Percentiles rank a stretch among this genome's conserved stretches.
Conservation (phyloP, 2,888 invertebrate genomes). For the Hanleya hanleyi region DNA sequence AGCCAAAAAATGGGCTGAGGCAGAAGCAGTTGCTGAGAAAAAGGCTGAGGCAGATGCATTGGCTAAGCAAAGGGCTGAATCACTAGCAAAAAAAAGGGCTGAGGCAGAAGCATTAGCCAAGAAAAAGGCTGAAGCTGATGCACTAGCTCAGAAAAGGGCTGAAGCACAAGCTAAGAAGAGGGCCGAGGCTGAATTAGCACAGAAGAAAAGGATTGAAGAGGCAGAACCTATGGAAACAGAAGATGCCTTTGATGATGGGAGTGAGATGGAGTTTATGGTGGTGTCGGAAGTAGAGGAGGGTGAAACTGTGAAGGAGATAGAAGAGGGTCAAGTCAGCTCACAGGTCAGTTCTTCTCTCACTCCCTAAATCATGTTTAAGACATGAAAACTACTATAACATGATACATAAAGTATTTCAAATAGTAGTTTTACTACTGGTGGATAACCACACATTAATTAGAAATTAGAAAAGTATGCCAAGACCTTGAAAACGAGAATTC, state of each 20-base stretch:
- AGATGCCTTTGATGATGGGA: background rate
- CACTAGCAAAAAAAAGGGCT: background rate
- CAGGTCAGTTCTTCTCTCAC: too few species aligned
- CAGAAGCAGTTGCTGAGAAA: background rate
- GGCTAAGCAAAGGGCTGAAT: background rate
- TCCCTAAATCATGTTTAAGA: too few species aligned
- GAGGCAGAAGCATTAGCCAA: background rate
- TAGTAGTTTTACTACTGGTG: too few species aligned
- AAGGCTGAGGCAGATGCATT: background rate
- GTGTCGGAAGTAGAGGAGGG: background rate
- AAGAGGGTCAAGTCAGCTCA: background rate
- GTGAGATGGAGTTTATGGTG: conserved; percentile 4
- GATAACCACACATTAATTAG: too few species aligned
- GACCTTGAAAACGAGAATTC: too few species aligned
- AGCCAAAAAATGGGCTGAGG: background rate
- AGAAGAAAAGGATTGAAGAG: background rate
- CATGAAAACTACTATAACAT: too few species aligned
- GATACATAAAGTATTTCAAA: too few species aligned
- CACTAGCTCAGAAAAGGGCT: background rate
- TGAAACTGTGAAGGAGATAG: background rate
- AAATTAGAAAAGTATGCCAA: too few species aligned
- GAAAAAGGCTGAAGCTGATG: background rate
- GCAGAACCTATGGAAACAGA: background rate
- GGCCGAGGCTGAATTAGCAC: background rate
- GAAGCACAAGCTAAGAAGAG: background rate